Conservation (phyloP, 2,888 invertebrate species). For the Prenolepis imparis region DNA sequence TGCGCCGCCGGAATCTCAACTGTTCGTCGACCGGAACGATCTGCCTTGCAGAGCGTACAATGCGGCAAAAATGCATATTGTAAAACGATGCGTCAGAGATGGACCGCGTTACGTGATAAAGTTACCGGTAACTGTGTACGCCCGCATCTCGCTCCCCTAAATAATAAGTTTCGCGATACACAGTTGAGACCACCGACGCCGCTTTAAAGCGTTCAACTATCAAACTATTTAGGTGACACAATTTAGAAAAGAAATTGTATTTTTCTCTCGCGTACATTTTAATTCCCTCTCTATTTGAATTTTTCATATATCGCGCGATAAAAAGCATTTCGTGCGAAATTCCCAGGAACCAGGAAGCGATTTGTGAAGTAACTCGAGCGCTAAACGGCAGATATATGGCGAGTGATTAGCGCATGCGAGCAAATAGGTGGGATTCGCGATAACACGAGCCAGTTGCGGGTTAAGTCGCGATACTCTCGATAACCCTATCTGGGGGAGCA, state of each 20-base stretch:
- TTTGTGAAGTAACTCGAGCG: constrained; percentile 49
- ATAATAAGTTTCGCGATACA: constrained; percentile 7
- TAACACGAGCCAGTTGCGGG: constrained; percentile 69
- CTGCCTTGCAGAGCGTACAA: constrained; percentile 39
- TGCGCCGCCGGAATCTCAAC: constrained; percentile 58
- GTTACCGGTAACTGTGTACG: constrained; percentile 21
- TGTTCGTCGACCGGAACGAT: constrained; percentile 49
- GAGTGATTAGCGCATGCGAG: constrained; percentile 83
- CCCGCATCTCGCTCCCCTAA: not conserved
- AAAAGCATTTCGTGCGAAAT: not conserved
- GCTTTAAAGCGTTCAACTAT: not conserved
- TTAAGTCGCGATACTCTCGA: constrained; percentile 78
- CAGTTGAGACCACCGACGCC: not conserved
- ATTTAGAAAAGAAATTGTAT: not conserved
- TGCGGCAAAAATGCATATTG: constrained; percentile 50
- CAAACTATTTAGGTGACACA: not conserved
- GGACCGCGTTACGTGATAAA: constrained; percentile 37
- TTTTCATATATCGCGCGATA: not conserved
- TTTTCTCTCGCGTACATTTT: not conserved
- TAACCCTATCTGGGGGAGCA: constrained; percentile 78
- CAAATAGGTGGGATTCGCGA: constrained; percentile 84
- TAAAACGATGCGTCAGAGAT: constrained; percentile 41
- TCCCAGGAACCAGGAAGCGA: constrained; percentile 40
- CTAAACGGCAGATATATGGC: constrained; percentile 76
- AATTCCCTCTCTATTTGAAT: not conserved